A percentile compares a stretch with the other conserved stretches of the same genome.
Conservation (phyloP, 2,888 invertebrate species). For the Escarpia spicata region DNA sequence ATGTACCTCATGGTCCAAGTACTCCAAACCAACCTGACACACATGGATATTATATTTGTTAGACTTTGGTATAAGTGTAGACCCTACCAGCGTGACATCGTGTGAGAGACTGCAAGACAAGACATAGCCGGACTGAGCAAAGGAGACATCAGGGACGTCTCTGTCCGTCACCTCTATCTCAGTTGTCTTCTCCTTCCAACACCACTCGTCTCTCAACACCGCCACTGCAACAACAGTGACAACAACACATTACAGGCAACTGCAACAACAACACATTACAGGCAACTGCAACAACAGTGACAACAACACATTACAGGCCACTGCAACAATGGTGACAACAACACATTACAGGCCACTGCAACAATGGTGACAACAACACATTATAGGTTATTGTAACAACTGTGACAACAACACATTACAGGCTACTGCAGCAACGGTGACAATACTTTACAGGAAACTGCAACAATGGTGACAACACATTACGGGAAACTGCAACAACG, state of each 20-base stretch:
- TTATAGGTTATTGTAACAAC: no score
- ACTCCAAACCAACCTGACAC: no score
- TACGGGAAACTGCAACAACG: background rate
- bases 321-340: background rate
- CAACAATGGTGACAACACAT: conserved; percentile 6
- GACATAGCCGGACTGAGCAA: conserved; percentile 83
- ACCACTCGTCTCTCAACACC: conserved; percentile 78
- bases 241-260: no score
- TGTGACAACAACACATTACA: no score
- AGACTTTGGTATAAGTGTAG: background rate
- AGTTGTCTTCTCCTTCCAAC: conserved; percentile 78
- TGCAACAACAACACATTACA: no score
- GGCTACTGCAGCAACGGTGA: no score
- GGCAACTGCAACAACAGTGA: background rate
- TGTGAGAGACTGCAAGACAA: conserved; percentile 80
- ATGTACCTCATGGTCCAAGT: no score
- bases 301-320: background rate
- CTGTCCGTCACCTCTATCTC: conserved; percentile 64
- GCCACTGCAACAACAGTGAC: conserved; percentile 67
- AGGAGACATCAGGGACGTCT: conserved; percentile 71
- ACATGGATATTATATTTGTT: no score
- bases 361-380: conserved; percentile 8
- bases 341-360: conserved; percentile 66
- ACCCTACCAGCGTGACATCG: conserved; percentile 57
- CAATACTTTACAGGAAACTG: background rate